Base-by-base conservation (phyloP, 1,140 invertebrate species). In the Eubasilissa regina region DNA sequence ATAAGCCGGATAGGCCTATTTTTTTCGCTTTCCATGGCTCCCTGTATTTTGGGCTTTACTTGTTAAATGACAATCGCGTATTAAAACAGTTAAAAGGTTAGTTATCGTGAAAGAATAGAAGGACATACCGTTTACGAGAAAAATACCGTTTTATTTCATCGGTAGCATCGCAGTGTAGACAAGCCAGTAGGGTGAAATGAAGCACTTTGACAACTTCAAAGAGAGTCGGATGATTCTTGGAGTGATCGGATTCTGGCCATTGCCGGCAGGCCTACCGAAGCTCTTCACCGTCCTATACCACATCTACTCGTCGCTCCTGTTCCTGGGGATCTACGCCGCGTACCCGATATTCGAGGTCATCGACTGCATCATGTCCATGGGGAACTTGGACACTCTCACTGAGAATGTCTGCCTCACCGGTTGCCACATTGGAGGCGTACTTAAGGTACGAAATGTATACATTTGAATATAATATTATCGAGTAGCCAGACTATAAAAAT, bases 371-470 rank as follows among this genome's bases (percentile, higher is more conserved):
- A 13, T n/a, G 15, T 13, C 43, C 6, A 43, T 35, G 43, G 44
- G 55, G 0, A 45, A 75, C n/a, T 44, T 75, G 43, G 44, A 64
- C 17, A 47, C 55, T 0, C 25, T 75, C 9, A 75, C 74, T 12
- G 74, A 75, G 17, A 75, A 75, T 48, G 48, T 75, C 25, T 75
- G 74, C n/a, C 11, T 75, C n/a, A 75, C 56, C 15, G 44, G 25
- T 0, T 62, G 55, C n/a, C 74, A 75, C 10, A 60, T 75, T 44
- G 74, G 74, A 12, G 74, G 74, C 0, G 56, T 64, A 8, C 35
- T 75, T 13, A 75, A 75, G 74, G 74, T 62, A 48, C 55, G 45
- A 9, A 15, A 3, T 45, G 43, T 43, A n/a, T 45, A 7, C n/a
- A 4, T 47, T 43, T 43, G n/a, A 10, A 8, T 25, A 15, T 9